A percentile compares a stretch with the other conserved stretches of the same genome.
phyloP scores from a whole-genome alignment of 2,113 vertebrate species.

The Nibea coibor region DNA sequence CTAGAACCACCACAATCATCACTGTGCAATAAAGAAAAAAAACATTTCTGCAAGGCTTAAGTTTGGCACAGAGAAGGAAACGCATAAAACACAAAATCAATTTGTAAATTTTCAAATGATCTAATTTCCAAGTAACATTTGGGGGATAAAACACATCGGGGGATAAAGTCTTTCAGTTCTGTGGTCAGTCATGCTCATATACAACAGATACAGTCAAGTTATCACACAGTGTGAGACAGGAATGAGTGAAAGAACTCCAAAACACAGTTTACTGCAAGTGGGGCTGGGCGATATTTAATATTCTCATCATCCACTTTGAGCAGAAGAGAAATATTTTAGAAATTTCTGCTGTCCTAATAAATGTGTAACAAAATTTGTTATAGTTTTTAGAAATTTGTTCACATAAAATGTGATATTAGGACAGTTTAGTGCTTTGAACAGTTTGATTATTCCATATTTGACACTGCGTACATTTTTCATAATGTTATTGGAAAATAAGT shows the following conservation, averaged over 20 bases:
- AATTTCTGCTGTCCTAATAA: not conserved
- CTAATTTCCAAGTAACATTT: not conserved
- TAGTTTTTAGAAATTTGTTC: not conserved
- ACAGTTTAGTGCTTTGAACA: not conserved
- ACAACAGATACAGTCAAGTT: not conserved
- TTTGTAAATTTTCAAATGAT: conserved; percentile 23
- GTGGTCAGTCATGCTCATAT: not conserved
- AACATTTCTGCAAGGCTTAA: not conserved
- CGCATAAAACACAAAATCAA: not conserved
- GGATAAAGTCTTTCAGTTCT: not conserved
- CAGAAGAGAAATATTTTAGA: not conserved
- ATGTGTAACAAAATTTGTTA: not conserved
- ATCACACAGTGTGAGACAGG: conserved; percentile 13
- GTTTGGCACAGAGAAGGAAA: conserved; percentile 35
- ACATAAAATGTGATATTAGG: not conserved
- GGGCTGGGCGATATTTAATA: not conserved
- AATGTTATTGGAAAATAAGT: not conserved
- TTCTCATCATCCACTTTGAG: not conserved
- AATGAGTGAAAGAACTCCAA: not conserved
- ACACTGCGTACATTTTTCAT: not conserved
- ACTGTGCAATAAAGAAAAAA: not conserved
- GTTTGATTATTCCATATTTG: not conserved
- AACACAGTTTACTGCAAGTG: not conserved
- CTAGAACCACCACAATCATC: not conserved
- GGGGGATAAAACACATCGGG: not conserved